phyloP scores from a whole-genome alignment of 2,113 vertebrate genomes.

The Australoheros scitulus region DNA sequence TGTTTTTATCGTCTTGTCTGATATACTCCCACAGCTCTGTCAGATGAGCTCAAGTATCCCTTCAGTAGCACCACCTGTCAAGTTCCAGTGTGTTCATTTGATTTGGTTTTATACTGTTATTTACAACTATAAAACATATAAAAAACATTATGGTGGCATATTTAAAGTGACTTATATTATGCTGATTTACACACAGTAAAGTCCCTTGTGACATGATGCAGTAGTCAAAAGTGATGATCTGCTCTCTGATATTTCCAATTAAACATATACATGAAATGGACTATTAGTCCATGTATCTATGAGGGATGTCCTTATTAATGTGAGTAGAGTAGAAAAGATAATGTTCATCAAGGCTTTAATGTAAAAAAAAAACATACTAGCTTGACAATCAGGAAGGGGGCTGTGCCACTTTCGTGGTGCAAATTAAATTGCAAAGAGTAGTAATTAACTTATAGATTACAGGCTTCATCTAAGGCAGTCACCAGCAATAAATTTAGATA shows the following conservation, averaged over 20 bases:
- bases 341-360: slow-evolving; percentile 5
- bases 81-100: neutral
- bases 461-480: slow-evolving; percentile 58
- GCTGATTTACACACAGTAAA: slow-evolving; percentile 16
- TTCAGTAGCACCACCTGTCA: slow-evolving; percentile 12
- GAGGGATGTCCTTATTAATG: slow-evolving; percentile 28
- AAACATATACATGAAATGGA: slow-evolving; percentile 11
- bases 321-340: slow-evolving; percentile 13
- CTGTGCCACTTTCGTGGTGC: slow-evolving; percentile 24
- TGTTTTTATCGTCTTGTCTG: slow-evolving; percentile 11
- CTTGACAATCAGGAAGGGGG: slow-evolving; percentile 28
- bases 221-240: slow-evolving; percentile 4
- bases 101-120: neutral
- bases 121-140: neutral
- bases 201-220: slow-evolving; percentile 6
- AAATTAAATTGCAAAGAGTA: slow-evolving; percentile 47
- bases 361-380: slow-evolving; percentile 19
- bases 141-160: neutral
- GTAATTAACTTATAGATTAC: slow-evolving; percentile 57
- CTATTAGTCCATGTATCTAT: slow-evolving; percentile 17
- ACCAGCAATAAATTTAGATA: slow-evolving; percentile 58
- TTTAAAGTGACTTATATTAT: slow-evolving; percentile 22
- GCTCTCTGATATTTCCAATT: slow-evolving; percentile 37
- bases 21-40: slow-evolving; percentile 1
- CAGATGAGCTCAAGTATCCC: neutral